Base-by-base conservation (phyloP, 2,797 vertebrate species). In the Coluber constrictor region DNA sequence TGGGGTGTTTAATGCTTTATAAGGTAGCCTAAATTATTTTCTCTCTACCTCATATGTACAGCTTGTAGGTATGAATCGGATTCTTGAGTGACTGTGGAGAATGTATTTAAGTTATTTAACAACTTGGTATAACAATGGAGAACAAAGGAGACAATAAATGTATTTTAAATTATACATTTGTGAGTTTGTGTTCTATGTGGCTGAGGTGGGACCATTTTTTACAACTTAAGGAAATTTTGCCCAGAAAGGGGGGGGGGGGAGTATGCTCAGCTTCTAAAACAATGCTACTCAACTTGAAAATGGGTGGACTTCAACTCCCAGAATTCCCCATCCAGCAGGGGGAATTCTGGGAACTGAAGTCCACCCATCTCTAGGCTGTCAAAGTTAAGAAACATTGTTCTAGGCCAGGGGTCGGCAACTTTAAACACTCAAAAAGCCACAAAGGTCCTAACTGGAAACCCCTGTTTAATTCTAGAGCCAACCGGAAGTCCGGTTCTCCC, bases 41-140 rank as follows among this genome's bases (percentile, higher is more conserved):
- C 98, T 99, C 98, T 99, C 99, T 99, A 99, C 99, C 99, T 99
- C 99, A 99, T 99, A 98, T 99, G 98, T 99, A 98, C 98, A 99
- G 99, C 98, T 98, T 98, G 98, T 99, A 98, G 99, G 98, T 98
- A 98, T 98, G 98, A 98, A 98, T 99, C 98, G 98, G 98, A 99
- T 99, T 93, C 92, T 98, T 98, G 98, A 98, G 98, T 98, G 99
- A 99, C 99, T 99, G 98, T 98, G 99, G 98, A 99, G 99, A 99
- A 99, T 99, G 98, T 99, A 99, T 99, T 99, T 99, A 99, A 99
- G 98, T 99, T 99, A 99, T 99, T 99, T 99, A 99, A 99, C 98
- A 98, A 98, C 99, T 99, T 99, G 99, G 99, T 99, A 98, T 99
- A 99, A 99, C 98, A 99, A 98, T 99, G 98, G 98, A 98, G 98